Percentiles rank a stretch among this genome's conserved stretches.
Evolutionary conservation across 2,888 invertebrate species (phyloP).

Genomic region (Hylaea fasciaria): DNA sequence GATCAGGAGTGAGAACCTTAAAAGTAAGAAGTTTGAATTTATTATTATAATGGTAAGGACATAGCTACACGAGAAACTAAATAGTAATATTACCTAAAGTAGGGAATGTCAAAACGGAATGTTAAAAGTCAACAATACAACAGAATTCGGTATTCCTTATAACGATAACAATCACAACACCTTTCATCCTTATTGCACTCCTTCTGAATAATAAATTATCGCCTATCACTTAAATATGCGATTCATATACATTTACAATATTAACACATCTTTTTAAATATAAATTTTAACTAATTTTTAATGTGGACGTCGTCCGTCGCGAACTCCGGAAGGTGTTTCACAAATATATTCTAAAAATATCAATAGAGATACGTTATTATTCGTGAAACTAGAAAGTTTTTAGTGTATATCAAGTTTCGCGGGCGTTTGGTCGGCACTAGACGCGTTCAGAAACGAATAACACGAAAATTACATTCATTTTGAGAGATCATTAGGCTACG

Average conservation of each 20-base stretch:
- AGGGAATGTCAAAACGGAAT: constrained; percentile 62
- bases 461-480: constrained; percentile 36
- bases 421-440: constrained; percentile 19
- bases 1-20: constrained; percentile 42
- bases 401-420: constrained; percentile 55
- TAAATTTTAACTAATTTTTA: constrained; percentile 79
- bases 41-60: constrained; percentile 44
- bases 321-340: constrained; percentile 54
- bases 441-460: constrained; percentile 30
- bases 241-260: constrained; percentile 83
- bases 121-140: constrained; percentile 73
- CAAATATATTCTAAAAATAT: constrained; percentile 60
- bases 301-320: constrained; percentile 69
- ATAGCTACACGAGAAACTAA: constrained; percentile 40
- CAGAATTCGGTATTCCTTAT: constrained; percentile 63
- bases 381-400: constrained; percentile 63
- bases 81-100: constrained; percentile 44
- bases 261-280: constrained; percentile 82
- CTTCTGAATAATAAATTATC: constrained; percentile 81
- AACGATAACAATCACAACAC: constrained; percentile 82
- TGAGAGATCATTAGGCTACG: constrained; percentile 41
- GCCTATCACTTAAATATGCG: constrained; percentile 74
- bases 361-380: constrained; percentile 42
- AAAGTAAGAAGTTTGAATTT: constrained; percentile 32
- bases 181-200: constrained; percentile 84